Conservation (phyloP, 2,113 vertebrate species). For the Mellivora capensis region DNA sequence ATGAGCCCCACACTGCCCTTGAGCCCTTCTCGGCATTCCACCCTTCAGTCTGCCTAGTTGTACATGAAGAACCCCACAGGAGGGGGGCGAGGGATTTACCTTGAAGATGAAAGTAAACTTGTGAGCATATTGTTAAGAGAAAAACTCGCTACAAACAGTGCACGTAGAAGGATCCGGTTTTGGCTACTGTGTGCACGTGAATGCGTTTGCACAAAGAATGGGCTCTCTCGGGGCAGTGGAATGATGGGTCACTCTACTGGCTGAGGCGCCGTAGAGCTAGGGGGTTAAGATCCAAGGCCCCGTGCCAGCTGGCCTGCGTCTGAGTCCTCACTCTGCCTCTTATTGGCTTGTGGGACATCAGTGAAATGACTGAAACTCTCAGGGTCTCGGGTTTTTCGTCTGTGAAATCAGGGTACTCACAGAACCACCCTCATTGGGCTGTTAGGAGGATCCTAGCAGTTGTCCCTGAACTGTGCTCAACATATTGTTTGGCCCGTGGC, state of each 20-base stretch:
- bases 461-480: neutral
- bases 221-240: neutral
- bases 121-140: neutral
- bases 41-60: neutral
- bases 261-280: neutral
- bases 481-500: neutral
- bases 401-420: neutral
- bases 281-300: neutral
- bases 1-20: neutral
- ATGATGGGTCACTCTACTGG: neutral
- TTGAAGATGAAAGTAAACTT: neutral
- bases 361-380: neutral
- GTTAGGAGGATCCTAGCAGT: neutral
- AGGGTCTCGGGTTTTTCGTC: neutral
- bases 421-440: neutral
- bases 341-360: neutral
- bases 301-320: neutral
- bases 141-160: neutral
- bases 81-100: neutral
- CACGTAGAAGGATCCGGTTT: neutral
- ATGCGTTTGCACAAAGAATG: neutral
- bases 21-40: neutral
- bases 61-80: neutral
- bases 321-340: neutral
- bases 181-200: neutral